Percentiles rank a stretch among this genome's conserved stretches.
These are phyloP conservation scores for Perizoma affinitatum DNA, from an alignment of 2,888 invertebrate genomes.

Conservation along the genomic window DNA sequence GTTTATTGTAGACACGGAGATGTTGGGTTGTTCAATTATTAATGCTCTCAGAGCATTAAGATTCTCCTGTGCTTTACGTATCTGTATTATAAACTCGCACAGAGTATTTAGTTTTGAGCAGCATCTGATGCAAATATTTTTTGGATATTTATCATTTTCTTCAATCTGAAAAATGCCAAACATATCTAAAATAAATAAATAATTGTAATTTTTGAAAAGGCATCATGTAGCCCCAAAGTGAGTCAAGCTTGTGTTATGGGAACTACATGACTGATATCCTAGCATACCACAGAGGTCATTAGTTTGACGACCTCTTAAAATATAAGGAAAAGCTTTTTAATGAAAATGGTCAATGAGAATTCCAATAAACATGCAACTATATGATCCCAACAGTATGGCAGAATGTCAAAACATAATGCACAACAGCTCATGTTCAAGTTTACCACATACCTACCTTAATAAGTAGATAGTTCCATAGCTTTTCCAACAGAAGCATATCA, in stretches of 20 bases:
- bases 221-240: no score
- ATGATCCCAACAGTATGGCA: no score
- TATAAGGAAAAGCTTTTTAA: no score
- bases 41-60: constrained; percentile 50
- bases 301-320: no score
- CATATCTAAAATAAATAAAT: no score
- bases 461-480: constrained; percentile 87
- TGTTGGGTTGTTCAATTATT: constrained; percentile 2
- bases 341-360: no score
- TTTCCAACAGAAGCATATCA: constrained; percentile 85
- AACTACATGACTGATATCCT: no score
- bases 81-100: constrained; percentile 87
- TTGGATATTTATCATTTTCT: constrained; percentile 86
- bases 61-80: constrained; percentile 85
- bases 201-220: no score
- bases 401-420: no score
- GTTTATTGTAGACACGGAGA: constrained; percentile 3
- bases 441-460: constrained; percentile 80
- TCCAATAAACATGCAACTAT: no score
- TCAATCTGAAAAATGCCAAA: constrained; percentile 77
- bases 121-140: constrained; percentile 87
- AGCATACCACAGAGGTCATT: no score
- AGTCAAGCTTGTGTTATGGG: no score
- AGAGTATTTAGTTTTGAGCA: constrained; percentile 86
- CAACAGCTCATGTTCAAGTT: background rate